Evolutionary conservation across 2,888 invertebrate species (phyloP), one percentile per base, ranked within the genome.

Genomic region (Lasioglossum zephyrum): DNA sequence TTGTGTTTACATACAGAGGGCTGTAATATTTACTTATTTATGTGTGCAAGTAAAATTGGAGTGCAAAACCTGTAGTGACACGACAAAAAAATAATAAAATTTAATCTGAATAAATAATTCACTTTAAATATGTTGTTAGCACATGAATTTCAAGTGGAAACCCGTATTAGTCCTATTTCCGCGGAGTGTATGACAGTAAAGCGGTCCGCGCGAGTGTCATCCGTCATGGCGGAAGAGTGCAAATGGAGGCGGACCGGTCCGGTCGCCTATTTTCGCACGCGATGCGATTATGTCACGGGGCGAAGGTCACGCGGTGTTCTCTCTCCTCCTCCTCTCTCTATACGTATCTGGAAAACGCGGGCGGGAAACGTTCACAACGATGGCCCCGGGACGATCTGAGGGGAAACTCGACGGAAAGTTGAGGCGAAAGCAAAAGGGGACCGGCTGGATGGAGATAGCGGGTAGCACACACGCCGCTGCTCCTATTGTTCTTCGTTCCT

Each of bases 401-500:
- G 73, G 73, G 73, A 53, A 76, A 79, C 81, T 66, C 77, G 77
- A 36, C 77, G 78, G 80, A 80, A 86, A 86, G 86, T 83, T 80
- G 79, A 69, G 63, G 75, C 77, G 57, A 85, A 85, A 85, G 87
- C 81, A 81, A 80, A 84, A 72, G 63, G 79, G 81, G 81, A 89
- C 73, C 77, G 76, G 31, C 70, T 70, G 70, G 84, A 77, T 76
- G 77, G 31, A 90, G 88, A 90, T 90, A 90, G 77, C 74, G 79
- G 76, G 73, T 47, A 22, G 84, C 79, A 72, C 84, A 85, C 84
- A 84, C 84, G 84, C 74, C 69, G 85, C 41, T 73, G 82, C 60
- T 73, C 76, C 90, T 86, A 89, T 90, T 90, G 90, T 90, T 90
- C 89, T 84, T 87, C 90, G 79, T 89, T 87, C 72, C 87, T 74